Base-by-base conservation (phyloP, 1,140 invertebrate genomes). In the Asobara japonica region DNA sequence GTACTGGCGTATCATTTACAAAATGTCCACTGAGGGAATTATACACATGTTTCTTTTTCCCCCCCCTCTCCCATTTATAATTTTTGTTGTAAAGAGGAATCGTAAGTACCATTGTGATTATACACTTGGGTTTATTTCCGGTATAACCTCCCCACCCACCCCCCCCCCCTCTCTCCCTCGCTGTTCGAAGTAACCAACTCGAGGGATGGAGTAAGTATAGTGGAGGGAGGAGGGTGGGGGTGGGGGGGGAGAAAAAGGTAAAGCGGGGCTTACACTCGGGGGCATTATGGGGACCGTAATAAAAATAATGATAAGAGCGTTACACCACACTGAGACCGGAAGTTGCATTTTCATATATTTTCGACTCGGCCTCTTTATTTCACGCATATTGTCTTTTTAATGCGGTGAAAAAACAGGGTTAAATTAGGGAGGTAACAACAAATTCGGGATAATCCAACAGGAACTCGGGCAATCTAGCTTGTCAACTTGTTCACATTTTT, bases 121-220 rank as follows among this genome's bases (percentile, higher is more conserved):
- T 84, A 85, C 82, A 86, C 84, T 87, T 85, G 86, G 80, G 85
- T 86, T 87, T 86, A 86, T 87, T 87, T 86, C 84, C 85, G 84
- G 84, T 81, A 76, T 80, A 48, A 64, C 25, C 51, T 51, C 1
- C 45, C 45, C n/a, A 18, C n/a, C 45, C n/a, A 51, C 45, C 45
- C 45, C 45, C 25, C 51, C 20, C 1, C 45, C 45, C n/a, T 13
- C n/a, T 18, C n/a, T 18, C 45, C 45, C 45, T 18, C 45, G 45
- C 13, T 56, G 51, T 56, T 56, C 51, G 51, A 56, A 56, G 51
- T 56, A 56, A 56, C 51, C 51, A 56, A 18, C 22, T 18, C 22
- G 51, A 25, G 51, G 51, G 51, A 56, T 56, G 22, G 51, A 3
- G 22, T 56, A 56, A 56, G 51, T 56, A 56, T 51, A 51, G 31